Conservation (phyloP, 2,797 vertebrate species). For the Phoebastria nigripes region DNA sequence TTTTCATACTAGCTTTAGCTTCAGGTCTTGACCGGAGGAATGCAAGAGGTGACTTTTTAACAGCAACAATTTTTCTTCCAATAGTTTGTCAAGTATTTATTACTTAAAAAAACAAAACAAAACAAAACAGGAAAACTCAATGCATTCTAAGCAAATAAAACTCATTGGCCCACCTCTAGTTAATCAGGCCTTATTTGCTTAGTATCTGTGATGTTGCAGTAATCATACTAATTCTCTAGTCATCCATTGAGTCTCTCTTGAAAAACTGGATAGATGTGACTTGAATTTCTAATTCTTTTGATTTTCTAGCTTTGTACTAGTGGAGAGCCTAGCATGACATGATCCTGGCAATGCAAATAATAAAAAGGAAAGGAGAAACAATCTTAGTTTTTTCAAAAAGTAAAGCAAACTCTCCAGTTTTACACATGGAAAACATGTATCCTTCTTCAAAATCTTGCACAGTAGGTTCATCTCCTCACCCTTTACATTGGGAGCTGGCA, state of each 20-base stretch:
- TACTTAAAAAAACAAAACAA: background rate
- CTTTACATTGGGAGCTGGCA: background rate
- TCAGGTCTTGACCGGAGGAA: background rate
- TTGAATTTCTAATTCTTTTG: background rate
- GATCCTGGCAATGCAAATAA: background rate
- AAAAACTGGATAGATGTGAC: constrained; percentile 15
- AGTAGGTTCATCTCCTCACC: background rate
- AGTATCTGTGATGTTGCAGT: background rate
- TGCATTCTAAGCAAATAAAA: background rate
- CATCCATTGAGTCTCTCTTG: background rate
- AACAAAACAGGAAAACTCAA: background rate
- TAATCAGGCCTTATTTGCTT: constrained; percentile 25
- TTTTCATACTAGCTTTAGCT: background rate
- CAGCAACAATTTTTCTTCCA: background rate
- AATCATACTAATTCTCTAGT: constrained; percentile 32
- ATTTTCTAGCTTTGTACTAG: background rate
- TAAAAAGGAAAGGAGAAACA: background rate
- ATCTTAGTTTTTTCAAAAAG: background rate
- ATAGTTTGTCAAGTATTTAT: background rate
- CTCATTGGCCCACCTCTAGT: background rate
- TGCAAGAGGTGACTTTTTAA: background rate
- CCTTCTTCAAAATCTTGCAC: background rate
- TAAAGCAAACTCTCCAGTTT: background rate
- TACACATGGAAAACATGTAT: background rate
- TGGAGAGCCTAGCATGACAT: background rate